Base-by-base conservation (phyloP, 2,888 invertebrate genomes). In the Serrognathus titanus region DNA sequence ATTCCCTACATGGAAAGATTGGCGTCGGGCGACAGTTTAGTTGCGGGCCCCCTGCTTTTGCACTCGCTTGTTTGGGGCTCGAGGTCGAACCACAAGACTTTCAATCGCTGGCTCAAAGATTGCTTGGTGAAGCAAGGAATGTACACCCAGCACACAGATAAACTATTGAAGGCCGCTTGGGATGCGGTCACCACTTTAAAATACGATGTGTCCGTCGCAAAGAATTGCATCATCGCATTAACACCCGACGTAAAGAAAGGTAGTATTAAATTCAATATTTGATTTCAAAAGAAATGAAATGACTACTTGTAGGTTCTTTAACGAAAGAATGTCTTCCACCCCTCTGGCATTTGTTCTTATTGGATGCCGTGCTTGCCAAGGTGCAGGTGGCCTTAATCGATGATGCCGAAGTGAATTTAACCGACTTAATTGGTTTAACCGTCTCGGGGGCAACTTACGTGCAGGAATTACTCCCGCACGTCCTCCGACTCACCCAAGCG, bases 11-110 rank as follows among this genome's bases (percentile, higher is more conserved):
- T 96, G 79, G 92, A 92, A 72, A 84, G 88, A 55, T 77, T 95
- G 41, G 84, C 86, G 16, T 84, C 88, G 12, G 86, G 85, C 3
- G 79, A 83, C 53, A 83, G 83, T 13, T 82, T 86, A 2, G 81
- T 89, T 31, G 86, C 90, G 7, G 83, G 85, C 0, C 86, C 89
- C 2, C 78, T 87, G 66, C 80, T 92, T 11, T 79, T 96, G 40
- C 92, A 95, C 78, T 91, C 94, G 0, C 79, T 95, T 6, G 81
- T 95, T 8, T 96, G 96, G 96, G 92, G 92, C 4, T 91, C 95
- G 4, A 82, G 95, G 45, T 87, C 92, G 1, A 87, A 87, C 37
- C 89, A 92, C 74, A 91, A 93, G 76, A 86, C 89, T 4, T 92
- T 91, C 76, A 87, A 87, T 66, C 87, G 90, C 40, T 96, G 95